phyloP scores from a whole-genome alignment of 1,140 invertebrate species.

The Aradophagus sp. region DNA sequence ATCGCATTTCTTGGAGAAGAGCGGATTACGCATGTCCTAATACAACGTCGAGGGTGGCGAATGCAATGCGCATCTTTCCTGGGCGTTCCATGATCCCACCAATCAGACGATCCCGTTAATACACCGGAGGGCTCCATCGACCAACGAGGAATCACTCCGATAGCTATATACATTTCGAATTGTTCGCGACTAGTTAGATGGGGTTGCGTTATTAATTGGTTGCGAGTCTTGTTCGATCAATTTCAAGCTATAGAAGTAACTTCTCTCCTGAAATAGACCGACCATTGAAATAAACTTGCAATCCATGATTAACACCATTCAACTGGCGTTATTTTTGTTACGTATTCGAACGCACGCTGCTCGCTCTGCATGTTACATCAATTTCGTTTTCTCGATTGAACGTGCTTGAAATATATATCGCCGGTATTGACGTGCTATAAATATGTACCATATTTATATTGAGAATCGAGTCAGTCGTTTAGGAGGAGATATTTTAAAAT shows the following conservation, averaged over 20 bases:
- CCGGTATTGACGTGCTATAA: too few relatives aligned
- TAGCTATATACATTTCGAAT: conserved; percentile 28
- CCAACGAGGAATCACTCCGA: conserved; percentile 50
- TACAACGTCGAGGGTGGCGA: conserved; percentile 50
- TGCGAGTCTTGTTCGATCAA: conserved; percentile 48
- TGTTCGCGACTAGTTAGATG: conserved; percentile 47
- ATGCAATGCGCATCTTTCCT: conserved; percentile 74
- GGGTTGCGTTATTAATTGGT: conserved; percentile 46
- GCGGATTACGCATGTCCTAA: conserved; percentile 70
- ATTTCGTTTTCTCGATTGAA: too few relatives aligned
- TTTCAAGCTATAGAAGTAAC: conserved; percentile 49
- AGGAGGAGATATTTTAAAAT: too few relatives aligned
- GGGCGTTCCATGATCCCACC: conserved; percentile 67
- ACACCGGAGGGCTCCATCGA: conserved; percentile 46
- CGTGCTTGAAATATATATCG: too few relatives aligned
- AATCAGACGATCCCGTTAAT: conserved; percentile 56
- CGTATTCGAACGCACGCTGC: conserved; percentile 1
- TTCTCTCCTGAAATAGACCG: conserved; percentile 35
- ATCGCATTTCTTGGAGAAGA: conserved; percentile 48
- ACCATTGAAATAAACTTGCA: conserved; percentile 39
- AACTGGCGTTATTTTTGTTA: conserved; percentile 24
- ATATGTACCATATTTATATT: too few relatives aligned
- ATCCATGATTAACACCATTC: conserved; percentile 27
- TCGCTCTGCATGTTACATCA: too few relatives aligned
- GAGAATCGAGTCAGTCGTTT: too few relatives aligned